These are phyloP conservation scores for Sus scrofa DNA, from an alignment of 2,113 vertebrate species.

Conservation along the genomic window DNA sequence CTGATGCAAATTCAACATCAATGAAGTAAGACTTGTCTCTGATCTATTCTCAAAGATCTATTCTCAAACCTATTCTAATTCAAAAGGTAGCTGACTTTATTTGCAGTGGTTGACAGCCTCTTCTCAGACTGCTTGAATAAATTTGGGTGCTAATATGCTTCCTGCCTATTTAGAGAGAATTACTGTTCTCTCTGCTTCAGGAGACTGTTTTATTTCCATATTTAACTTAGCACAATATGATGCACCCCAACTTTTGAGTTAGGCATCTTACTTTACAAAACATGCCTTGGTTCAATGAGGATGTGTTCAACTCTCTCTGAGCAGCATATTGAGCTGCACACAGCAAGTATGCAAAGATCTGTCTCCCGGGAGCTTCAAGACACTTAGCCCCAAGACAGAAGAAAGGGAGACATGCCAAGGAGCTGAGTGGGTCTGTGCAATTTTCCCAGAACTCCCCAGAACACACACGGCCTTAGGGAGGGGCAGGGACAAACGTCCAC, in stretches of 20 bases:
- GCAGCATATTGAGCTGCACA: neutral
- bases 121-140: conserved; percentile 66
- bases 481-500: fast-evolving
- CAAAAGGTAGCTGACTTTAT: conserved; percentile 60
- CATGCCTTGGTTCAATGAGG: conserved; percentile 30
- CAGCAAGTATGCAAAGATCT: neutral
- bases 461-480: neutral
- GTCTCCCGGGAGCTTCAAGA: neutral
- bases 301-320: neutral
- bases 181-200: neutral
- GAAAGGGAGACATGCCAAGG: neutral
- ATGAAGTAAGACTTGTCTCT: conserved; percentile 12
- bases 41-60: neutral
- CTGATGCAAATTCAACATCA: neutral
- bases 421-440: neutral
- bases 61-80: no score
- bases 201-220: conserved; percentile 66
- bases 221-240: conserved; percentile 54
- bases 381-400: neutral
- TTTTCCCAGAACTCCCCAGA: neutral
- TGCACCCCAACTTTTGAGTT: conserved; percentile 33
- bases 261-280: neutral
- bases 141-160: conserved; percentile 76
- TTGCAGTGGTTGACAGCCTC: conserved; percentile 60
- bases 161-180: conserved; percentile 75